These are phyloP conservation scores for Clarias batrachus DNA, from an alignment of 2,113 vertebrate genomes.

Conservation along the genomic window DNA sequence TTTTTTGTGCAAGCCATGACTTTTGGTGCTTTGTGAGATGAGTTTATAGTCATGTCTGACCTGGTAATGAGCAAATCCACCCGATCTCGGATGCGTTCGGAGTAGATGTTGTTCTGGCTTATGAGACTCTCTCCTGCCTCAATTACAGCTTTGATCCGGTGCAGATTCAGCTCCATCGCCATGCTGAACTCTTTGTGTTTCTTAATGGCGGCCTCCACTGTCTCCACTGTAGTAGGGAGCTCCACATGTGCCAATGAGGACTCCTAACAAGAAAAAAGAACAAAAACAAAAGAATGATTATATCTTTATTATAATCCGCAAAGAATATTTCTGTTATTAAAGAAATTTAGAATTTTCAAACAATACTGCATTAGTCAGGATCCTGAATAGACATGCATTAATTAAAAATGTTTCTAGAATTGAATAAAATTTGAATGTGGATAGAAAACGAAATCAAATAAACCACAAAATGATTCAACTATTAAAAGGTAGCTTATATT, in stretches of 20 bases:
- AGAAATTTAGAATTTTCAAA: background rate
- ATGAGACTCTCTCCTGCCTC: conserved; percentile 87
- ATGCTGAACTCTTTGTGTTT: conserved; percentile 87
- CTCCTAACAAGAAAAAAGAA: conserved; percentile 71
- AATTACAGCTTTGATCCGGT: conserved; percentile 80
- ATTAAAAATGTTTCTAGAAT: background rate
- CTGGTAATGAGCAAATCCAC: conserved; percentile 77
- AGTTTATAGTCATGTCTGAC: conserved; percentile 59
- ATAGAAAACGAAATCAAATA: background rate
- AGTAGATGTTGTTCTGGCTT: conserved; percentile 82
- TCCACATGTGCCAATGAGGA: conserved; percentile 76
- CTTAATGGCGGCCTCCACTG: conserved; percentile 79
- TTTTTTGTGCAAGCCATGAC: background rate
- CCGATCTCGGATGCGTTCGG: conserved; percentile 78
- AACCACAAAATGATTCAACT: background rate
- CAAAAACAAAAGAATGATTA: background rate
- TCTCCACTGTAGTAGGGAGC: conserved; percentile 81
- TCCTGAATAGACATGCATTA: background rate
- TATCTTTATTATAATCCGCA: background rate
- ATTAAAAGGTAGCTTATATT: background rate
- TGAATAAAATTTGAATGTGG: background rate
- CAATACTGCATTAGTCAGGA: background rate
- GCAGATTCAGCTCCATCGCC: conserved; percentile 88
- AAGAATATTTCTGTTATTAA: background rate
- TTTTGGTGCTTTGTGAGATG: background rate